Evolutionary conservation across 2,888 invertebrate species (phyloP), one percentile per base, ranked within the genome.

Genomic region (Trichopria drosophilae): DNA sequence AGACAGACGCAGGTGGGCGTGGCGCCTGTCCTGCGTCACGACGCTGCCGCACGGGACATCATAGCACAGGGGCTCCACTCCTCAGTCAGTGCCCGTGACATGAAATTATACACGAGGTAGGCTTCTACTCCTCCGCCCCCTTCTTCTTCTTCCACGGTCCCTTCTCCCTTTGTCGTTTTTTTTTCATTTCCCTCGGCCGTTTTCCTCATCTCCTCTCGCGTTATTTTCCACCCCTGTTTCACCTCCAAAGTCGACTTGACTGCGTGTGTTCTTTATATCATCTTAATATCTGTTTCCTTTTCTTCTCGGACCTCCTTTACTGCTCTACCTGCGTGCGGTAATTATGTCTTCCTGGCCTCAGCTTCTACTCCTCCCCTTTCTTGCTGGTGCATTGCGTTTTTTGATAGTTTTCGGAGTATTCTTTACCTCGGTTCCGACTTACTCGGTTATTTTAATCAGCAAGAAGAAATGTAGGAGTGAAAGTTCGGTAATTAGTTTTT

Each of bases 1-100:
- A 64, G 67, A 63, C 62, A 61, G 46, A 65, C 64, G 63, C 69
- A 66, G 69, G 70, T 70, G 70, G 69, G 71, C 68, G 71, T 70
- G 71, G 69, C 69, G 69, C 66, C 63, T 66, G 61, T 67, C 63
- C 65, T 66, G 64, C 65, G 65, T 65, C 60, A 49, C 31, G 48
- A 34, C 34, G 45, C 34, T 23, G 43, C 41, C 39, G 51, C 39
- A 50, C 48, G 45, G 46, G 55, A 51, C 20, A 53, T 53, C 36
- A 54, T 54, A 58, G 56, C 58, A 44, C 40, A 29, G 45, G 34
- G 35, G 28, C 4, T 15, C 19, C 35, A 9, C 18, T n/a, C n/a
- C n/a, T n/a, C n/a, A n/a, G n/a, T n/a, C n/a, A n/a, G n/a, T n/a
- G n/a, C n/a, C 59, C 62, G 39, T 55, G 63, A 61, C 60, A 63